These are phyloP conservation scores for Dimorphilus gyrociliatus DNA, from an alignment of 2,888 invertebrate genomes.

Conservation along the genomic window DNA sequence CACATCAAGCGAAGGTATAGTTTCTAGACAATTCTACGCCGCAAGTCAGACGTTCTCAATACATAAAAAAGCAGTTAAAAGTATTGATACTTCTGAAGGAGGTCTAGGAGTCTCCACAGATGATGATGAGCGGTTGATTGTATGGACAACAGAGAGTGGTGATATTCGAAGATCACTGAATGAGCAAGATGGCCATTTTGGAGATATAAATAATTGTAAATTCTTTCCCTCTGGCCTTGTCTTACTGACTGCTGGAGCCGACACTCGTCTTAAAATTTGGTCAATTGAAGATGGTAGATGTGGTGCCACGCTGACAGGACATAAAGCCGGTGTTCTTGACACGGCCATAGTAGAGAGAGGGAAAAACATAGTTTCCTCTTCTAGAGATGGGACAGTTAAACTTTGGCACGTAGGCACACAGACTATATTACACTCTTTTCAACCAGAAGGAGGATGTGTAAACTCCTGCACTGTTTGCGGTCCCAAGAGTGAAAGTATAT, in stretches of 20 bases:
- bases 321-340: slow-evolving; percentile 47
- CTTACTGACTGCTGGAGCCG: slow-evolving; percentile 50
- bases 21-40: too few relatives aligned
- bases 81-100: too few relatives aligned
- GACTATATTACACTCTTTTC: slow-evolving; percentile 43
- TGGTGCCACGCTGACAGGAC: slow-evolving; percentile 50
- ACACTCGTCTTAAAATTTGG: slow-evolving; percentile 53
- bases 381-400: slow-evolving; percentile 52
- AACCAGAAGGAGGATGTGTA: slow-evolving; percentile 11
- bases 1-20: too few relatives aligned
- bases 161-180: slow-evolving; percentile 39
- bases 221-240: slow-evolving; percentile 58
- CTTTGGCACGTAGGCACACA: slow-evolving; percentile 54
- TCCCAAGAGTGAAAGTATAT: slow-evolving; percentile 5
- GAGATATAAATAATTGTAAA: slow-evolving; percentile 50
- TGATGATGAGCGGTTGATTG: slow-evolving; percentile 44
- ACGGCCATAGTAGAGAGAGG: slow-evolving; percentile 50
- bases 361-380: slow-evolving; percentile 51
- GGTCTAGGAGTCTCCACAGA: slow-evolving; percentile 49
- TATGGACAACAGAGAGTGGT: slow-evolving; percentile 51
- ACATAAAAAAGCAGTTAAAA: too few relatives aligned
- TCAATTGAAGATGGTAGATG: slow-evolving; percentile 51
- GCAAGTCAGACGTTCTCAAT: too few relatives aligned
- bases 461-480: slow-evolving; percentile 7
- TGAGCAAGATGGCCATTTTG: slow-evolving; percentile 48